Conservation (phyloP, 2,888 invertebrate genomes). For the Lacanobia oleracea region DNA sequence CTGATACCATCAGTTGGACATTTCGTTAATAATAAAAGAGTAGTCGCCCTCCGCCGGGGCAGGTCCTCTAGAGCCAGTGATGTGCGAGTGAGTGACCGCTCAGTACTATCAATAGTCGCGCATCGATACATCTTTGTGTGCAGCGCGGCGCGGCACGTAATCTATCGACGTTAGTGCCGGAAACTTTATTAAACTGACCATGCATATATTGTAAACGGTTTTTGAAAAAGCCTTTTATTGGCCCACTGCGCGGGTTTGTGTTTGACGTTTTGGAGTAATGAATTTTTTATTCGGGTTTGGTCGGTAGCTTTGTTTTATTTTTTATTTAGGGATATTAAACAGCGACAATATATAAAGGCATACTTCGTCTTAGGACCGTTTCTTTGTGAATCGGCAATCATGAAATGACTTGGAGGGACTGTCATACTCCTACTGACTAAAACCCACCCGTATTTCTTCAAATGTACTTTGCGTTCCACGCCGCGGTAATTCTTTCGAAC, state of each 20-base stretch:
- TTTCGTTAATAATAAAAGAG: constrained; percentile 46
- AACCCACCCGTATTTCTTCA: no score
- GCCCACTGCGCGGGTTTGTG: background rate
- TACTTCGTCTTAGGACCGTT: no score
- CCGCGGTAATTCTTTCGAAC: no score
- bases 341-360: no score
- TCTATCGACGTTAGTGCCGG: constrained; percentile 11
- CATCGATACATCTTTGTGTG: constrained; percentile 18
- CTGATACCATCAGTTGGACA: constrained; percentile 20
- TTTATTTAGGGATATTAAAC: no score
- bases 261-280: constrained; percentile 7
- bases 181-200: constrained; percentile 41
- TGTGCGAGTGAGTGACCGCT: constrained; percentile 21
- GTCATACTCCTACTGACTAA: no score
- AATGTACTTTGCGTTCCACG: no score
- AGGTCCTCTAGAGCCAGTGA: constrained; percentile 39
- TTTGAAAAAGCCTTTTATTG: constrained; percentile 9
- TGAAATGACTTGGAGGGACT: no score
- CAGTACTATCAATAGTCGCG: constrained; percentile 10
- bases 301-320: no score
- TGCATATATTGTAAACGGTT: constrained; percentile 23
- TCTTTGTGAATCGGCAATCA: no score
- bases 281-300: background rate
- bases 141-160: constrained; percentile 6
- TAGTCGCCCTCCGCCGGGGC: constrained; percentile 35